Evolutionary conservation across 64 coral and sea anemone genomes (phyloP), one percentile per base, ranked within the genome.

Genomic region (Stichodactyla mertensii): DNA sequence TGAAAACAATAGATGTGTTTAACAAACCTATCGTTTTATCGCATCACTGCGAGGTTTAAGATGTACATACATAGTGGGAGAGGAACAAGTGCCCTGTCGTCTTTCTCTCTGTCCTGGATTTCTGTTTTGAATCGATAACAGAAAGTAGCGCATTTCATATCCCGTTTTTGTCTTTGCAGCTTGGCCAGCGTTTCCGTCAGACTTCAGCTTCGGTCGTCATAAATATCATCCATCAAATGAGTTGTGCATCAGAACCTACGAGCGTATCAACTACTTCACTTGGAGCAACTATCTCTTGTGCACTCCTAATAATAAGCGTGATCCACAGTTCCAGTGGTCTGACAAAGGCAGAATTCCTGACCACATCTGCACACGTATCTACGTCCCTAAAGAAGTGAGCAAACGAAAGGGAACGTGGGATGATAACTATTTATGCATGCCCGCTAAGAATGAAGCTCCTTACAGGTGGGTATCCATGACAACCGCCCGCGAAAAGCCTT

Each of bases 401-500:
- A 91, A 24, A 18, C 55, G 69, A 20, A 60, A 58, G 16, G 77
- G 90, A 12, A 36, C 18, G 0, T 99, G 97, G 97, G 61, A 95
- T n/a, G 77, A 99, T 52, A 99, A 99, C 27, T 91, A 86, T 89
- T 86, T 99, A 23, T 99, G 97, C 74, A 59, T 93, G 12, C 77
- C 3, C 36, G 36, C 92, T 83, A 83, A 92, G 55, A 51, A 60
- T 55, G 54, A 86, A 7, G 89, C 93, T 55, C 97, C 93, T 14
- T 99, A 90, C 85, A 88, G 87, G 95, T 98, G 88, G 87, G 87
- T 82, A 77, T 4, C 22, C 10, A 74, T 66, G 69, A 31, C 26
- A 74, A 74, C 18, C 3, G 20, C 8, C 0, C 36, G 36, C 36
- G 36, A 45, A 45, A 45, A 45, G 36, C 36, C 36, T 45, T 45